These are phyloP conservation scores for Pseudochaenichthys georgianus DNA, from an alignment of 2,797 vertebrate species.

Conservation along the genomic window DNA sequence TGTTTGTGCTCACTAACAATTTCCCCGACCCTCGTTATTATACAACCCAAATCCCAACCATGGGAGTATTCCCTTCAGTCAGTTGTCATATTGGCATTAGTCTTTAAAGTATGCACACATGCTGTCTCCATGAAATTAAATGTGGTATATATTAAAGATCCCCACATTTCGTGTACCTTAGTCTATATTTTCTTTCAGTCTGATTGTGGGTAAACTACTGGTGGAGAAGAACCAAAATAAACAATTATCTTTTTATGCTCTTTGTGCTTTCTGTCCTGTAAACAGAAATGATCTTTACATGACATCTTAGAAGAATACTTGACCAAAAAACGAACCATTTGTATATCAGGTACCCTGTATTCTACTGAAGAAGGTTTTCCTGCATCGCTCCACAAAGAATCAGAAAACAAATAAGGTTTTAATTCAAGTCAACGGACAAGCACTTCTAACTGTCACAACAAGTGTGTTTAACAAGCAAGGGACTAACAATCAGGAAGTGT, in stretches of 20 bases:
- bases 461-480: too few relatives aligned
- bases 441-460: too few relatives aligned
- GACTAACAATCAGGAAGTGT: too few relatives aligned
- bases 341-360: background rate
- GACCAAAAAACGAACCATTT: background rate
- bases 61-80: constrained; percentile 65
- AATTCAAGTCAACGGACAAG: too few relatives aligned
- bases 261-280: constrained; percentile 51
- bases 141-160: constrained; percentile 82
- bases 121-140: constrained; percentile 81
- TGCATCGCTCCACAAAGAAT: too few relatives aligned
- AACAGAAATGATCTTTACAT: constrained; percentile 8
- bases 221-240: constrained; percentile 85
- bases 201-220: constrained; percentile 84
- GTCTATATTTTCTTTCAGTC: constrained; percentile 82
- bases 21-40: constrained; percentile 69
- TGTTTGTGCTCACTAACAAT: constrained; percentile 83
- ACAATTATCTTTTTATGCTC: constrained; percentile 80
- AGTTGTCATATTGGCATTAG: constrained; percentile 82
- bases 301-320: background rate
- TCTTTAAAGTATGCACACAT: constrained; percentile 83
- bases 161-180: constrained; percentile 82
- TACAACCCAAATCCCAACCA: constrained; percentile 59
- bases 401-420: too few relatives aligned
- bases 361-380: too few relatives aligned